phyloP scores from a whole-genome alignment of 2,113 vertebrate genomes.

The Chaetops frenatus region DNA sequence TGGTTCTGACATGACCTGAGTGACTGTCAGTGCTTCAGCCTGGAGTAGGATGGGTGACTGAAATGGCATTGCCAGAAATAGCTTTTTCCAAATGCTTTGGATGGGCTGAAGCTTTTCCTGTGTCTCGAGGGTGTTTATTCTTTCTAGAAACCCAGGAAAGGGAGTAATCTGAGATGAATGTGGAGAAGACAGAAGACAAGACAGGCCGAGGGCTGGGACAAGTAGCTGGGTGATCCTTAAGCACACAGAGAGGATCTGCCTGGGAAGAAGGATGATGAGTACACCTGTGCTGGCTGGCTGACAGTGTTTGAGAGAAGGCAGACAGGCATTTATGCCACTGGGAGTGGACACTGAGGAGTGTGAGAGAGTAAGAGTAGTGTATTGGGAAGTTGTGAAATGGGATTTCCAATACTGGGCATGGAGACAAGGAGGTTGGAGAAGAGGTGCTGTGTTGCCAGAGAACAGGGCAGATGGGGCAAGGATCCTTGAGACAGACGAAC shows the following conservation, averaged over 20 bases:
- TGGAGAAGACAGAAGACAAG: not conserved
- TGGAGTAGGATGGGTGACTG: not conserved
- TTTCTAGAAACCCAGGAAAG: not conserved
- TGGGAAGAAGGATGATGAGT: not conserved
- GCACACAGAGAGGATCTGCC: fast-evolving
- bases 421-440: not conserved
- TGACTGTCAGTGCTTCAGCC: not conserved
- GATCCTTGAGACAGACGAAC: not conserved
- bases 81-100: not conserved
- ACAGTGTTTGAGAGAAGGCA: not conserved
- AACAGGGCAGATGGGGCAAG: not conserved
- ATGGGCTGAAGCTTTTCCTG: not conserved
- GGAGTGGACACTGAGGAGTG: not conserved
- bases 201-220: not conserved
- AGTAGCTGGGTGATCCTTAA: not conserved
- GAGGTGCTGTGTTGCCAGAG: not conserved
- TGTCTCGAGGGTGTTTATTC: not conserved
- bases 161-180: not conserved
- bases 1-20: not conserved
- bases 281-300: not conserved
- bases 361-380: too few species aligned
- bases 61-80: not conserved
- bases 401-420: not conserved
- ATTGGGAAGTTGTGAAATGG: not conserved
- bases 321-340: not conserved